Evolutionary conservation across 2,113 vertebrate species (phyloP).

Genomic region (Himantopus leucocephalus): DNA sequence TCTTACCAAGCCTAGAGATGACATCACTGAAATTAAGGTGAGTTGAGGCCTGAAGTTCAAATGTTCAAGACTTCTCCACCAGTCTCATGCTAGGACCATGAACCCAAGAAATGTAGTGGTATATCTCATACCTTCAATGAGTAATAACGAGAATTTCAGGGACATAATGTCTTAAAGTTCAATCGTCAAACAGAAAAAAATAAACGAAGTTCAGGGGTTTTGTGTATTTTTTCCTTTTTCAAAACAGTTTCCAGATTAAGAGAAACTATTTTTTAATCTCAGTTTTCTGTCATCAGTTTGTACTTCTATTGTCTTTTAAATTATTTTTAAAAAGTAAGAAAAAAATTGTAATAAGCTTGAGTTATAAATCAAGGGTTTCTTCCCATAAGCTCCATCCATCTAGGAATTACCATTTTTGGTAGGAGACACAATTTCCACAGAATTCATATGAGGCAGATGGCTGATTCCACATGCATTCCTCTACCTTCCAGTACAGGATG

Average conservation of each 20-base stretch:
- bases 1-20: background rate
- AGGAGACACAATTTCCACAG: conserved; percentile 8
- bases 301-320: background rate
- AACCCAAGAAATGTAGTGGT: background rate
- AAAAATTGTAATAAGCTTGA: background rate
- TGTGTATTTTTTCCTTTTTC: background rate
- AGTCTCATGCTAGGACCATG: background rate
- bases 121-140: background rate
- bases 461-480: background rate
- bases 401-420: conserved; percentile 43
- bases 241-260: background rate
- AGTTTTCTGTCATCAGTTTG: background rate
- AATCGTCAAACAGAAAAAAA: background rate
- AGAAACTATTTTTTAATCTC: background rate
- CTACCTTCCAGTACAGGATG: background rate
- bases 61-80: background rate
- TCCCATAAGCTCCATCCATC: background rate
- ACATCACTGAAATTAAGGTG: background rate
- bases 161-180: background rate
- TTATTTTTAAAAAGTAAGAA: background rate
- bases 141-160: background rate
- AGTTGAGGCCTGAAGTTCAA: background rate
- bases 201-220: background rate
- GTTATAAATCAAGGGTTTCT: background rate
- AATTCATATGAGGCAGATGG: conserved; percentile 31